These are phyloP conservation scores for Subacronicta megacephala DNA, from an alignment of 2,888 invertebrate genomes.

Conservation along the genomic window DNA sequence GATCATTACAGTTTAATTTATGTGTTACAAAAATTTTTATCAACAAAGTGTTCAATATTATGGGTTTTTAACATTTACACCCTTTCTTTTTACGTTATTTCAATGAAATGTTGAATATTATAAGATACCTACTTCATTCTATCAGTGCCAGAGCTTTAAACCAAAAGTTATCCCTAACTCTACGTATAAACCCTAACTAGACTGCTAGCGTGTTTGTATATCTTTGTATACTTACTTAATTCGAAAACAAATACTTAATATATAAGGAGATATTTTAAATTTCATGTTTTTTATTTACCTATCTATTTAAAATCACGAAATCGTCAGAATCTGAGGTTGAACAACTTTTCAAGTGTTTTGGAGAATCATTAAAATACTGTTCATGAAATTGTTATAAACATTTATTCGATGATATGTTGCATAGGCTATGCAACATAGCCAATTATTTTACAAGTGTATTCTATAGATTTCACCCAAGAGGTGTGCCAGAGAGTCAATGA, in stretches of 20 bases:
- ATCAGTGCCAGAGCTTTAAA: constrained; percentile 61
- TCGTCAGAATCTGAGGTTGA: no score
- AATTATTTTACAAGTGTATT: no score
- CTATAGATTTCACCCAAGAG: no score
- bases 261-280: constrained; percentile 70
- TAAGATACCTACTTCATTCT: constrained; percentile 10
- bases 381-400: no score
- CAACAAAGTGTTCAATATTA: no score
- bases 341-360: no score
- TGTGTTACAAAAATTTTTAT: no score
- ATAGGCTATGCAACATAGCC: no score
- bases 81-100: neutral
- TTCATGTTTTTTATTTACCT: constrained; percentile 42
- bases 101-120: neutral
- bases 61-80: no score
- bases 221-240: constrained; percentile 70
- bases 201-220: constrained; percentile 60
- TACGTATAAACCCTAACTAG: constrained; percentile 51
- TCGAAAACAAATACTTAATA: constrained; percentile 70
- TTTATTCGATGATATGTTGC: no score
- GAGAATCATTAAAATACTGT: neutral
- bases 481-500: no score
- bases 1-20: no score
- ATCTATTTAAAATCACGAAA: neutral
- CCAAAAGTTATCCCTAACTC: constrained; percentile 62